A percentile compares a stretch with the other conserved stretches of the same genome.
Conservation (phyloP, 2,113 vertebrate genomes). For the Urocitellus parryii region DNA sequence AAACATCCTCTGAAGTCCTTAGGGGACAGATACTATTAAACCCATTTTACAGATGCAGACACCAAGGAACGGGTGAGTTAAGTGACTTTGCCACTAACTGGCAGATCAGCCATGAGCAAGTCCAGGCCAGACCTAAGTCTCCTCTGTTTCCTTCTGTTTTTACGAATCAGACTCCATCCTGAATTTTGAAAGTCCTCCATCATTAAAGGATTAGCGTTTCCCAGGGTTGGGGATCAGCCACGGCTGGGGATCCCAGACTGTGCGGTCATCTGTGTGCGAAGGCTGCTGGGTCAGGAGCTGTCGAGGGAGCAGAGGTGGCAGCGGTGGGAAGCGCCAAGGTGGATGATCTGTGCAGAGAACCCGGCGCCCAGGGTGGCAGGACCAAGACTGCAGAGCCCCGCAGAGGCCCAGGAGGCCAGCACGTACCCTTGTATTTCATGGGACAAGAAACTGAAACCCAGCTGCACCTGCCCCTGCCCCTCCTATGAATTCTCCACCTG, state of each 20-base stretch:
- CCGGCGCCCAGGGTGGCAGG: not conserved
- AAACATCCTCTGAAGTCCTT: conserved; percentile 67
- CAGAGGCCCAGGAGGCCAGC: accelerated
- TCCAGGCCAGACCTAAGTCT: conserved; percentile 30
- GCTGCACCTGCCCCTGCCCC: accelerated
- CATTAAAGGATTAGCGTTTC: conserved; percentile 12
- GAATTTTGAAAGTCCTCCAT: not conserved
- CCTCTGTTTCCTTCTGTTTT: conserved; percentile 4
- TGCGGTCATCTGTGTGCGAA: not conserved
- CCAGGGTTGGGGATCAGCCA: not conserved
- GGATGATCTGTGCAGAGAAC: not conserved
- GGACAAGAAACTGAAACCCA: not conserved
- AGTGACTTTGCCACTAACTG: conserved; percentile 52
- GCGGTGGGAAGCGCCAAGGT: accelerated
- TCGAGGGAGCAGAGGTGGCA: accelerated
- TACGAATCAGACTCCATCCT: not conserved
- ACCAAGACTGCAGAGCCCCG: not conserved
- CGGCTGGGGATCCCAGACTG: not conserved
- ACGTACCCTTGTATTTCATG: accelerated
- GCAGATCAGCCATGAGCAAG: conserved; percentile 31
- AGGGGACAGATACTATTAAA: conserved; percentile 74
- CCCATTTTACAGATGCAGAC: conserved; percentile 70
- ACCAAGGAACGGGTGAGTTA: conserved; percentile 38
- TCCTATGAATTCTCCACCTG: accelerated
- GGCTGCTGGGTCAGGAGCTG: not conserved